phyloP scores from a whole-genome alignment of 2,888 invertebrate species.

The Biston betularia region DNA sequence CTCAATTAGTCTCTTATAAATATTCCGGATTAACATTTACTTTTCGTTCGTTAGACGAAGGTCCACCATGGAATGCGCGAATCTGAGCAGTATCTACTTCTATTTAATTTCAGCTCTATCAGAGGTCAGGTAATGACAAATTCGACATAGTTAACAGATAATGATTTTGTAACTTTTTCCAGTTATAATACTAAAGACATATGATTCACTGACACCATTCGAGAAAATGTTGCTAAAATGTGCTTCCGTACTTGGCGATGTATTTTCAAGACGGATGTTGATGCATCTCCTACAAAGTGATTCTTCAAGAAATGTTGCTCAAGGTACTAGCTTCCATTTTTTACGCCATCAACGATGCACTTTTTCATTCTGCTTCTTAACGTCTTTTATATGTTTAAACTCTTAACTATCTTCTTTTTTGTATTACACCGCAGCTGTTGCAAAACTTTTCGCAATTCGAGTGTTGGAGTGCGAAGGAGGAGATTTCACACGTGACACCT shows the following conservation, averaged over 20 bases:
- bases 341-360: not conserved
- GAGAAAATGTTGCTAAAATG: slow-evolving; percentile 89
- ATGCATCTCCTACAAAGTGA: slow-evolving; percentile 82
- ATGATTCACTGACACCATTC: slow-evolving; percentile 87
- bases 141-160: too few species aligned
- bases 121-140: too few species aligned
- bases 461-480: slow-evolving; percentile 88
- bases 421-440: slow-evolving; percentile 72
- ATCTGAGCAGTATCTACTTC: too few species aligned
- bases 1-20: too few species aligned
- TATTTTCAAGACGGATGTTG: slow-evolving; percentile 87
- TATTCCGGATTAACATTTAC: too few species aligned
- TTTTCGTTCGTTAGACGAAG: too few species aligned
- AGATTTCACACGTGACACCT: slow-evolving; percentile 80
- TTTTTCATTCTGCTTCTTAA: too few species aligned
- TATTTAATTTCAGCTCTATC: too few species aligned
- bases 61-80: too few species aligned
- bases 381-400: not conserved
- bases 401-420: not conserved
- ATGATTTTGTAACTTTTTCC: slow-evolving; percentile 39
- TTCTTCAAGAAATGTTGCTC: slow-evolving; percentile 76
- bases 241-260: slow-evolving; percentile 87
- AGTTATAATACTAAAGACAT: slow-evolving; percentile 88
- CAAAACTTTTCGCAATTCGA: slow-evolving; percentile 86
- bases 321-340: slow-evolving; percentile 66